phyloP scores from a whole-genome alignment of 2,113 vertebrate species.

The Mus pahari region DNA sequence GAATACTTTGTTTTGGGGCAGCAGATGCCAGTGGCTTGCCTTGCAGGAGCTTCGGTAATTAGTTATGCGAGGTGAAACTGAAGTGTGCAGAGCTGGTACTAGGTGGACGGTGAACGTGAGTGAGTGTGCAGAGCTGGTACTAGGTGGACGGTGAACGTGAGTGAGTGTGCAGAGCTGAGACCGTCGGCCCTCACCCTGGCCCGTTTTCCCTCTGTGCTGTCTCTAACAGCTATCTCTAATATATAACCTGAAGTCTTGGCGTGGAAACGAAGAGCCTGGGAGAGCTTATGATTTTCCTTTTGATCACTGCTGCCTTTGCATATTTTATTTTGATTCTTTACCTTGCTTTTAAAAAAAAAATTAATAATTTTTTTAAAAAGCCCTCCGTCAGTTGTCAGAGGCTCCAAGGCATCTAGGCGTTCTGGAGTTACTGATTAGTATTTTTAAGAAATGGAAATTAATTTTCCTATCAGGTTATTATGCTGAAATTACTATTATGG shows the following conservation, averaged over 20 bases:
- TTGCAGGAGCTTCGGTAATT: not conserved
- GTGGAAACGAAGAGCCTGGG: not conserved
- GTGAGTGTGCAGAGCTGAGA: not conserved
- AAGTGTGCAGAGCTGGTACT: not conserved
- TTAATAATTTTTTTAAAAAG: not conserved
- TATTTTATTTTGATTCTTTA: constrained; percentile 55
- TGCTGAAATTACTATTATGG: not conserved
- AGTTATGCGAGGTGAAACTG: not conserved
- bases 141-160: not conserved
- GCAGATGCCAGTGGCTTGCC: constrained; percentile 21
- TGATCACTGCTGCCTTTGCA: not conserved
- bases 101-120: not conserved
- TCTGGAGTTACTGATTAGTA: constrained; percentile 7
- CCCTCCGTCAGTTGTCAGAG: not conserved
- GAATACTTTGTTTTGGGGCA: not conserved
- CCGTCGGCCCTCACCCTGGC: not conserved
- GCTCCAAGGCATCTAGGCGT: not conserved
- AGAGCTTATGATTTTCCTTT: not conserved
- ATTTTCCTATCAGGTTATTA: not conserved
- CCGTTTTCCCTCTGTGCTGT: not conserved
- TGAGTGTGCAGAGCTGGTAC: not conserved
- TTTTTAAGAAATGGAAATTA: constrained; percentile 54
- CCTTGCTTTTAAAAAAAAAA: not conserved
- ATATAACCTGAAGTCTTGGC: not conserved
- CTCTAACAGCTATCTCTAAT: not conserved